Percentiles rank a stretch among this genome's conserved stretches.
phyloP scores from a whole-genome alignment of 1,140 invertebrate genomes.

The Rhopalosiphum maidis region DNA sequence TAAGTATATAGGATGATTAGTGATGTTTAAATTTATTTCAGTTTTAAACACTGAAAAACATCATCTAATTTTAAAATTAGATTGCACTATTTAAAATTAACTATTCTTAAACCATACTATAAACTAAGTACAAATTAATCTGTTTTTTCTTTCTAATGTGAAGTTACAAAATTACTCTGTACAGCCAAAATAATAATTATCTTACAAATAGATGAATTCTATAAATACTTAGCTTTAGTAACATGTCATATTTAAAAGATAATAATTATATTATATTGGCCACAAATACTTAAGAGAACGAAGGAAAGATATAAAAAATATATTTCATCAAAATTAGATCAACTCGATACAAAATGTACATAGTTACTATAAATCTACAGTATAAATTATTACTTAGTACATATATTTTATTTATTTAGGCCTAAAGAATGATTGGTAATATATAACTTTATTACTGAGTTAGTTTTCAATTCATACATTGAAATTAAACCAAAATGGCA shows the following conservation, averaged over 20 bases:
- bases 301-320: conserved; percentile 32
- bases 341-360: conserved; percentile 23
- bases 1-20: not conserved
- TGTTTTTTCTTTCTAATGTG: not conserved
- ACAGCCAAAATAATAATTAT: conserved; percentile 7
- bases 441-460: not conserved
- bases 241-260: not conserved
- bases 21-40: not conserved
- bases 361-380: not conserved
- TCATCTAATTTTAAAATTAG: not conserved
- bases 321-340: not conserved
- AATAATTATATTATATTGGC: not conserved
- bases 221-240: not conserved
- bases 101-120: not conserved
- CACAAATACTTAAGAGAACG: not conserved
- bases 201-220: not conserved
- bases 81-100: not conserved
- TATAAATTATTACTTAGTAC: not conserved
- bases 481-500: conserved; percentile 17
- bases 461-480: not conserved
- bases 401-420: not conserved
- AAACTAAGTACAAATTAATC: conserved; percentile 10
- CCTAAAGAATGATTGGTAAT: not conserved
- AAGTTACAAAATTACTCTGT: not conserved
- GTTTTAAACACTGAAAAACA: not conserved